Conservation (phyloP, 92 coral and sea anemone genomes). For the Chrysogorgia sp. region DNA sequence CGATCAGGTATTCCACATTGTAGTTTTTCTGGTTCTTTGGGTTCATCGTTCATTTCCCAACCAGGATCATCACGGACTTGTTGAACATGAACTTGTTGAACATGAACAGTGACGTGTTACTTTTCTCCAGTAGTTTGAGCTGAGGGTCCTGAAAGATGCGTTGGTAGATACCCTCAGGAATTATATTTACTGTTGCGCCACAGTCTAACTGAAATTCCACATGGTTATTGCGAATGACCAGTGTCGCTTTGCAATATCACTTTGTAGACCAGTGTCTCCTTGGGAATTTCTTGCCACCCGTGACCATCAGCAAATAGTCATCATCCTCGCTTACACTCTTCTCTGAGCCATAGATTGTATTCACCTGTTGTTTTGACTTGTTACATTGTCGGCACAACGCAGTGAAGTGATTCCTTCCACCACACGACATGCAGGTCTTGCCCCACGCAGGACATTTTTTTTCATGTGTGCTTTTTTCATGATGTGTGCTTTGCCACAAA, state of each 20-base stretch:
- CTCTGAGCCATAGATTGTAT: background rate
- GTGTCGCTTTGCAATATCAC: no score
- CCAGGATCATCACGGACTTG: conserved; percentile 10
- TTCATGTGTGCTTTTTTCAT: conserved; percentile 53
- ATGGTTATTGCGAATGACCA: conserved; percentile 23
- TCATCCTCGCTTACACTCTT: conserved; percentile 38
- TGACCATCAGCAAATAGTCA: conserved; percentile 37
- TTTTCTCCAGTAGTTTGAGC: background rate
- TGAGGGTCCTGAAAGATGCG: conserved; percentile 13
- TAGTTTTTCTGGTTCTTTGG: conserved; percentile 43
- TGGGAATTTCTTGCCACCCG: conserved; percentile 5
- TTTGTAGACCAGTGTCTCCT: conserved; percentile 44
- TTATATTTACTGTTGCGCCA: conserved; percentile 44
- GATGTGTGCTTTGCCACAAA: conserved; percentile 44
- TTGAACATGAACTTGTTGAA: conserved; percentile 31
- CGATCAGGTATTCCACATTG: conserved; percentile 38
- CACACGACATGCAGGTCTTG: conserved; percentile 48
- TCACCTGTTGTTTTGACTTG: conserved; percentile 13
- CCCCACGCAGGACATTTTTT: conserved; percentile 60
- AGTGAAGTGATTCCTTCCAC: conserved; percentile 58
- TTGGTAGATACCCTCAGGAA: conserved; percentile 22
- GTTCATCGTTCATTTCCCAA: conserved; percentile 39
- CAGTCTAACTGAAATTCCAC: conserved; percentile 44
- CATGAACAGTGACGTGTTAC: conserved; percentile 29
- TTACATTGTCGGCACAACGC: conserved; percentile 30